Evolutionary conservation across 53 echinoderm and acorn worm genomes (phyloP).

Genomic region (Antedon mediterranea): DNA sequence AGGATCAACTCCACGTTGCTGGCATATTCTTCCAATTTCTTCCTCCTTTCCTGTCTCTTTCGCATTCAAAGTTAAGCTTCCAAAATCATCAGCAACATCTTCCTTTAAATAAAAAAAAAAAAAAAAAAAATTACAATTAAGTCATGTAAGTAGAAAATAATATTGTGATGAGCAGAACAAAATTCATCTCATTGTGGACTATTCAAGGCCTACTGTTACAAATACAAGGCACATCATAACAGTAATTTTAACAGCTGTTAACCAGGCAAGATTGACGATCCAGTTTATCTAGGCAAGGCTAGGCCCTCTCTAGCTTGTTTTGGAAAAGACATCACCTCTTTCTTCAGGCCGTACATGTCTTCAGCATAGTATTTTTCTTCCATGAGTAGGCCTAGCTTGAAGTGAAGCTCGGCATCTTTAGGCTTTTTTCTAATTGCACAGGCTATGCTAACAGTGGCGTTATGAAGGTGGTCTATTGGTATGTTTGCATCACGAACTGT

Average conservation of each 20-base stretch:
- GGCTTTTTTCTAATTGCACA: conserved; percentile 52
- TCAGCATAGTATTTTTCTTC: conserved; percentile 86
- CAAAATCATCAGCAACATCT: conserved; percentile 47
- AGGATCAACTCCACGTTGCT: conserved; percentile 71
- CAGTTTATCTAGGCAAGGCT: too few relatives aligned
- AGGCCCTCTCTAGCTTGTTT: neutral
- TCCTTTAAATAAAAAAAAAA: conserved; percentile 31
- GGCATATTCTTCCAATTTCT: conserved; percentile 85
- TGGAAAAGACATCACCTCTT: conserved; percentile 52
- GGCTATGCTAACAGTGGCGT: conserved; percentile 51
- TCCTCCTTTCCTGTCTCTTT: conserved; percentile 84
- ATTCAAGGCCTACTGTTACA: too few relatives aligned
- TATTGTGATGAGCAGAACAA: too few relatives aligned
- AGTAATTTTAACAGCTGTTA: too few relatives aligned
- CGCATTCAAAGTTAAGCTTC: conserved; percentile 33
- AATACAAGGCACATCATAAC: too few relatives aligned
- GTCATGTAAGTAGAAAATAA: too few relatives aligned
- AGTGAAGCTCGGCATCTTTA: conserved; percentile 62
- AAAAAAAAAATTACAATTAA: too few relatives aligned
- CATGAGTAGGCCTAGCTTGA: conserved; percentile 55
- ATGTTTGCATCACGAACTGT: conserved; percentile 43
- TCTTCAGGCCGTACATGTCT: conserved; percentile 74
- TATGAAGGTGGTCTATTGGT: conserved; percentile 49
- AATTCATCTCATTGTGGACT: too few relatives aligned
- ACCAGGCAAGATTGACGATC: too few relatives aligned